These are phyloP conservation scores for Drosophila ambigua DNA, from an alignment of 1,140 invertebrate species.

Conservation along the genomic window DNA sequence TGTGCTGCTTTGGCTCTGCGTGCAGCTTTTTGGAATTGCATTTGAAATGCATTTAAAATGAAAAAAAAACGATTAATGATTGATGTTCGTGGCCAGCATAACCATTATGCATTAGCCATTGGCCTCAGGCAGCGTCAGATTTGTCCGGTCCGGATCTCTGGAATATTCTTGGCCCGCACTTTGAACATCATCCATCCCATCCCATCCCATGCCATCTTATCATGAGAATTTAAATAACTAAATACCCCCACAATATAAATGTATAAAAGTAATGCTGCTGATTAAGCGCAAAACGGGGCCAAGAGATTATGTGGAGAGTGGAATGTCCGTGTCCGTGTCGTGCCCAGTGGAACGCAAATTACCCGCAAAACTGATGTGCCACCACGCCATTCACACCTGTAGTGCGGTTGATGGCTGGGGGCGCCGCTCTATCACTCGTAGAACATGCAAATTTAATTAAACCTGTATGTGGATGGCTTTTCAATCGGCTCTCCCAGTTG, in stretches of 20 bases:
- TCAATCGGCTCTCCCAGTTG: constrained; percentile 57
- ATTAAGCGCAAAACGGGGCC: constrained; percentile 66
- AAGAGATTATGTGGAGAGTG: constrained; percentile 61
- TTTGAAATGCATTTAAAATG: constrained; percentile 8
- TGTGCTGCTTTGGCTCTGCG: constrained; percentile 22
- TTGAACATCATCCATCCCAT: constrained; percentile 37
- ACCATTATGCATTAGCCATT: constrained; percentile 27
- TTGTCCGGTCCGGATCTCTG: constrained; percentile 1
- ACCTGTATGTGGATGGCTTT: constrained; percentile 69
- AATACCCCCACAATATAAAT: constrained; percentile 19
- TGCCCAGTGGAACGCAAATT: constrained; percentile 56
- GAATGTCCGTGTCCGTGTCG: constrained; percentile 18
- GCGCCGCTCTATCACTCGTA: background rate
- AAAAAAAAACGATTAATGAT: constrained; percentile 42
- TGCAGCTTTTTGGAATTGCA: constrained; percentile 47
- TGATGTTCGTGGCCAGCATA: constrained; percentile 41
- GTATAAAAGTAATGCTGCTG: constrained; percentile 60
- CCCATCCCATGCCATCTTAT: constrained; percentile 21
- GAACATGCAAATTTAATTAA: constrained; percentile 56
- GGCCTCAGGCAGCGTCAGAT: constrained; percentile 26
- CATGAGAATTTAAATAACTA: constrained; percentile 63
- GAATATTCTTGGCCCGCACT: constrained; percentile 17
- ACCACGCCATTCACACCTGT: constrained; percentile 24
- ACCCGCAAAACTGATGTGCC: constrained; percentile 52
- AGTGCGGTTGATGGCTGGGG: background rate